Evolutionary conservation across 2,113 vertebrate species (phyloP), one percentile per base, ranked within the genome.

Genomic region (Polyodon spathula): DNA sequence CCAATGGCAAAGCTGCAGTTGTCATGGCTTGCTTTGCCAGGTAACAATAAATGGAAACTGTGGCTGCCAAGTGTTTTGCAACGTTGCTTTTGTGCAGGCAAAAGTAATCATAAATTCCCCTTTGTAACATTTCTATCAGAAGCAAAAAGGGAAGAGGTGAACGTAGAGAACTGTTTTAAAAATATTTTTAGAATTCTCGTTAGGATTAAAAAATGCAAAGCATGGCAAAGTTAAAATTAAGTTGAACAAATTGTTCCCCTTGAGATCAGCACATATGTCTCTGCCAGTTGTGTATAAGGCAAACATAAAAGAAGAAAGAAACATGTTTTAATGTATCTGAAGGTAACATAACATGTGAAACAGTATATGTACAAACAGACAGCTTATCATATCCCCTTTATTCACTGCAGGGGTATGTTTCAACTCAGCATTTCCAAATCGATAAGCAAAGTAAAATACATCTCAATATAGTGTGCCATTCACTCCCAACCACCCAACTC

Each of bases 111-210:
- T 76, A 80, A 87, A 79, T 86, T 84, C 81, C 77, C 76, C 81
- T 87, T 86, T 80, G 78, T 71, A 78, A 64, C 67, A 79, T 77
- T 88, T 77, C 81, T 80, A 82, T 84, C 80, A 75, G 81, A 81
- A 85, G 70, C 81, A 83, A 88, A 90, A 89, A 74, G 66, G 82
- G 83, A 90, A 91, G 82, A 88, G 71, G 82, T 84, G 75, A 88
- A 86, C 81, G 71, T 72, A 72, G 75, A 76, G 76, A 79, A 62
- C 64, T 76, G 64, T 67, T 58, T 54, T 4, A 40, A 52, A 55
- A 56, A 61, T 55, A 64, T 69, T 77, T 82, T 80, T 82, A 83
- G 77, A 76, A 68, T 74, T 66, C 70, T 70, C 15, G 73, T 69
- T 73, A 66, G 62, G 75, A 68, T 71, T 75, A 73, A 77, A 85